Evolutionary conservation across 2,797 vertebrate genomes (phyloP), one percentile per base, ranked within the genome.

Genomic region (Odontamblyopus lacepedii): DNA sequence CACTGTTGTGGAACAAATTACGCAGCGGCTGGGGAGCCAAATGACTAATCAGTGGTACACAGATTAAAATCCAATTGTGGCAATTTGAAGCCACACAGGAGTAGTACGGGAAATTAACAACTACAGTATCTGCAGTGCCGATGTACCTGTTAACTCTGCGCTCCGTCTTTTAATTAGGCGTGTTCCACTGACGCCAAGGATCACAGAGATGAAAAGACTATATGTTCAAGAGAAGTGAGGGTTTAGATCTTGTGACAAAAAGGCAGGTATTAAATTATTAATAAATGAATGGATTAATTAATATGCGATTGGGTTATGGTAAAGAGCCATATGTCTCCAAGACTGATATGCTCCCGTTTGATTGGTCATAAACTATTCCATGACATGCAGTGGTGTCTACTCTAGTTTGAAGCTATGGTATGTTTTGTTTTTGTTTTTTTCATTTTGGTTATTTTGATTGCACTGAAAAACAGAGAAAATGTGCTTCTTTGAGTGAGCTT

Each of bases 1-100:
- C 63, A 90, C 89, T 90, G 91, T 91, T 92, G 89, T 92, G 91
- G 89, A 93, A 92, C 91, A 92, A 92, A 92, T 93, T 90, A 91
- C 89, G 87, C 81, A 85, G 84, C 74, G 88, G 84, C 87, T 90
- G 87, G 86, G 91, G 90, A 91, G 89, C 85, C 89, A 92, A 91
- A 91, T 92, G 90, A 89, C 88, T 91, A 91, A 92, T 92, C 91
- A 92, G 90, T 89, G 86, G 90, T 89, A 89, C 88, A 91, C 89
- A 92, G 89, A 92, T 92, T 93, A 92, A 92, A 90, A 93, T 89
- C 90, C 90, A 91, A 91, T 92, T 91, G 85, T 85, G 81, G 83
- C 88, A 91, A 89, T 91, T 90, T 92, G 87, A 91, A 88, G 89
- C 91, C 89, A 88, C 88, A 87, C 89, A 91, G 89, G 90, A 91